A percentile compares a stretch with the other conserved stretches of the same genome.
These are phyloP conservation scores for Planococcus citri DNA, from an alignment of 1,140 invertebrate species.

Conservation along the genomic window DNA sequence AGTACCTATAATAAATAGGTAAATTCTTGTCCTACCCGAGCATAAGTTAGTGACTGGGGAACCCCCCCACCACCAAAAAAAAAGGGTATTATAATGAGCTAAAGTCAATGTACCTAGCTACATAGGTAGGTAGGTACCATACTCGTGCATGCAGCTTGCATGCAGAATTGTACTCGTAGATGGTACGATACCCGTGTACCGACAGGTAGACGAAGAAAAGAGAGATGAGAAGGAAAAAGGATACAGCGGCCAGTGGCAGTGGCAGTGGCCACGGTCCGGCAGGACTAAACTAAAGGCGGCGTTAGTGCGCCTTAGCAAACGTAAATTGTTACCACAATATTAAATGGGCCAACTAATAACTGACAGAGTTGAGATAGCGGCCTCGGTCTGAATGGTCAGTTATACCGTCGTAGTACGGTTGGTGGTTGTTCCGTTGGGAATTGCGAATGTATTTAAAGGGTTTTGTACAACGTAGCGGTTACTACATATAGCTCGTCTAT, in stretches of 20 bases:
- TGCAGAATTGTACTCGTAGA: not conserved
- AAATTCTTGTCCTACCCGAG: too few species aligned
- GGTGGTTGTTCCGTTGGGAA: not conserved
- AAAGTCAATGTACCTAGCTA: too few species aligned
- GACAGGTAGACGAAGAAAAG: too few species aligned
- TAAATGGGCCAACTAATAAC: constrained; percentile 6
- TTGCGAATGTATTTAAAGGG: constrained; percentile 6
- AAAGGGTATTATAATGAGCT: too few species aligned
- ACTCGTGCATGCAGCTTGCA: too few species aligned
- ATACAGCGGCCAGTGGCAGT: too few species aligned
- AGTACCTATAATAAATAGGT: too few species aligned
- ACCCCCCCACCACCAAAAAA: too few species aligned
- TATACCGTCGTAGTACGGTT: not conserved
- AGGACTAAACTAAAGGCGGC: not conserved
- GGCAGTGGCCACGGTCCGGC: not conserved
- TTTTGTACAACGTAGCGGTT: constrained; percentile 2
- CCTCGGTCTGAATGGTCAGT: not conserved
- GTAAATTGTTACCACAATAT: constrained; percentile 7
- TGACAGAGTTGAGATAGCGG: not conserved
- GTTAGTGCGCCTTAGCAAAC: not conserved
- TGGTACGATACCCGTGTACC: not conserved
- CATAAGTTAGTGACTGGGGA: too few species aligned
- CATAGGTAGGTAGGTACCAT: too few species aligned
- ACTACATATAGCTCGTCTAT: not conserved
- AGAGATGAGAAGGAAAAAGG: not conserved